Evolutionary conservation across 2,113 vertebrate genomes (phyloP).

Genomic region (Muntiacus muntjak): DNA sequence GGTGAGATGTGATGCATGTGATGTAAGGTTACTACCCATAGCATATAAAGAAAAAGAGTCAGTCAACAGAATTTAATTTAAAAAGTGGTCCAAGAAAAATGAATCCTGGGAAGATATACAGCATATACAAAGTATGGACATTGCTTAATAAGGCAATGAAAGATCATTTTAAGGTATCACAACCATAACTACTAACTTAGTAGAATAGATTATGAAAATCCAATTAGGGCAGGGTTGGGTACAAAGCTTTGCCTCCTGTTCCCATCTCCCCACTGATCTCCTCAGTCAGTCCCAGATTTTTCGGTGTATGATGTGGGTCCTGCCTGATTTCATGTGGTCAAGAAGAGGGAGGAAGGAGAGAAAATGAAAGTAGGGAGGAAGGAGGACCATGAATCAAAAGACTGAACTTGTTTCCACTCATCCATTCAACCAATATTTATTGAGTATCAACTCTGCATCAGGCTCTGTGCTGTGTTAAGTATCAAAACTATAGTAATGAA

Average conservation of each 20-base stretch:
- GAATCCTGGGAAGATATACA: neutral
- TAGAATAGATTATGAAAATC: conserved; percentile 10
- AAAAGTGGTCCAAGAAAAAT: neutral
- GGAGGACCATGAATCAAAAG: neutral
- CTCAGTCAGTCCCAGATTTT: neutral
- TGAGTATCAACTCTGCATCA: neutral
- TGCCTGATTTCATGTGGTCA: neutral
- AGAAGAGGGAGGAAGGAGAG: neutral
- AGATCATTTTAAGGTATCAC: neutral
- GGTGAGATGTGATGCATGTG: neutral
- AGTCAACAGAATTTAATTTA: neutral
- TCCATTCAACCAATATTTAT: neutral
- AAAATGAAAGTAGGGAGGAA: neutral
- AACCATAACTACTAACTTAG: neutral
- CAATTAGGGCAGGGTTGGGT: neutral
- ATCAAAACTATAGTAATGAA: neutral
- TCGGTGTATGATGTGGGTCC: neutral
- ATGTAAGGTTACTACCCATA: neutral
- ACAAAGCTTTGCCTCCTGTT: neutral
- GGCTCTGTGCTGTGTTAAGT: neutral
- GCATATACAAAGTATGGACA: neutral
- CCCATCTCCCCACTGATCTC: neutral
- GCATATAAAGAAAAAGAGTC: neutral
- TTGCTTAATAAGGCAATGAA: neutral
- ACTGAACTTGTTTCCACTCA: neutral